phyloP scores from a whole-genome alignment of 2,888 invertebrate species.

The Lasioglossum vierecki region DNA sequence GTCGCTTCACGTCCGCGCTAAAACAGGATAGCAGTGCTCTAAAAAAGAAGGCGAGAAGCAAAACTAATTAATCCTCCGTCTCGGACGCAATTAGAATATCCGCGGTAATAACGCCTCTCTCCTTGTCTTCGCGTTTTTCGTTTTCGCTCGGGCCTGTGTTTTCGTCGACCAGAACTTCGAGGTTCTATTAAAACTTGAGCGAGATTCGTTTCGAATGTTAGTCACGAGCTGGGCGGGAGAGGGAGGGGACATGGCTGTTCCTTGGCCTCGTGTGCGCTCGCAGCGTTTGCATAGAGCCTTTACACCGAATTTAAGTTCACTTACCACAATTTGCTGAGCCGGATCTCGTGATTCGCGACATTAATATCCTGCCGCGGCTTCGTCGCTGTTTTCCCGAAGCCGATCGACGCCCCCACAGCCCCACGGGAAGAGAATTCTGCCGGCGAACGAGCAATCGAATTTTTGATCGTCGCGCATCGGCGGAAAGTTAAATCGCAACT shows the following conservation, averaged over 20 bases:
- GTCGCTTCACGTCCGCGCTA: not conserved
- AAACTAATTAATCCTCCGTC: not conserved
- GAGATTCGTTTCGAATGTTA: conserved; percentile 61
- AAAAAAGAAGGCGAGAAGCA: not conserved
- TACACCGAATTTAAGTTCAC: conserved; percentile 46
- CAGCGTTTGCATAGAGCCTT: conserved; percentile 57
- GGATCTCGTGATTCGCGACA: conserved; percentile 20
- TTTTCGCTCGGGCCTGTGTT: conserved; percentile 18
- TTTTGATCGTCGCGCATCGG: not conserved
- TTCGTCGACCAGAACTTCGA: conserved; percentile 37
- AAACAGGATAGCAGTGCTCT: not conserved
- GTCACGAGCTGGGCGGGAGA: conserved; percentile 43
- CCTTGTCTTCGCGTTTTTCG: conserved; percentile 19
- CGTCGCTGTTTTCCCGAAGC: not conserved
- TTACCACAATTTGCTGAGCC: conserved; percentile 33
- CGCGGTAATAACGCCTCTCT: conserved; percentile 43
- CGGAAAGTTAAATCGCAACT: not conserved
- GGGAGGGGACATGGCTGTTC: not conserved
- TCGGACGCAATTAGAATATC: conserved; percentile 41
- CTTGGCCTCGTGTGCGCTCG: conserved; percentile 15
- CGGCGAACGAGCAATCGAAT: not conserved
- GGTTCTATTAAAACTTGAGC: conserved; percentile 59
- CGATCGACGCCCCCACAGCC: not conserved
- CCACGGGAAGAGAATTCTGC: not conserved
- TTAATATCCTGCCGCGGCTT: conserved; percentile 2